These are phyloP conservation scores for Accipiter virgatus DNA, from an alignment of 2,113 vertebrate species.

Conservation along the genomic window DNA sequence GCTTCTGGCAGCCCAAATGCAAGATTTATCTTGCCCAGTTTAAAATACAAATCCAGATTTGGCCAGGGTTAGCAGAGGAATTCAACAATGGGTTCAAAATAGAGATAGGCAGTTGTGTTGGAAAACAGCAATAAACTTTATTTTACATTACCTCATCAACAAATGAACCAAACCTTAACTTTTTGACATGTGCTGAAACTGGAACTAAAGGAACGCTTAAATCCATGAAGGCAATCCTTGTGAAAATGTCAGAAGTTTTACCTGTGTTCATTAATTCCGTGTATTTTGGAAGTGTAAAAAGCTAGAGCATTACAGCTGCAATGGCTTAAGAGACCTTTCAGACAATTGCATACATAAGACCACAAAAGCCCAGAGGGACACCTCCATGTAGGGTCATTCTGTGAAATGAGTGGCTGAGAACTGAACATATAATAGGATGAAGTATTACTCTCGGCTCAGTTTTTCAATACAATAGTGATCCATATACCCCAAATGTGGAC, in stretches of 20 bases:
- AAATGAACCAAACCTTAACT: background rate
- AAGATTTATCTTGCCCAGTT: background rate
- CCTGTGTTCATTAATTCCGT: background rate
- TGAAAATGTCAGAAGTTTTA: background rate
- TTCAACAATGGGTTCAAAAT: background rate
- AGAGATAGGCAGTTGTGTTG: background rate
- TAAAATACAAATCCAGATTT: background rate
- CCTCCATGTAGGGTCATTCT: background rate
- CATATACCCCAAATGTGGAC: background rate
- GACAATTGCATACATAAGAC: background rate
- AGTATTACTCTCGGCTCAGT: background rate
- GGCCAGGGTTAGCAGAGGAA: background rate
- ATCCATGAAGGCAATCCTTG: background rate
- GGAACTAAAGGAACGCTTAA: background rate
- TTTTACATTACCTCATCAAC: background rate
- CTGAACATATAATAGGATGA: background rate
- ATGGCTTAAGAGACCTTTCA: background rate
- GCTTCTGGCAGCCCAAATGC: background rate
- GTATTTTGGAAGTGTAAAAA: background rate
- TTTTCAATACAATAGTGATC: background rate
- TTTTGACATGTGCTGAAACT: background rate
- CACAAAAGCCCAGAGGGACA: background rate
- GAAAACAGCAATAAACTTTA: background rate
- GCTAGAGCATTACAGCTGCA: background rate
- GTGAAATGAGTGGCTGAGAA: background rate